Evolutionary conservation across 2,797 vertebrate species (phyloP).

Genomic region (Pelodytes ibericus): DNA sequence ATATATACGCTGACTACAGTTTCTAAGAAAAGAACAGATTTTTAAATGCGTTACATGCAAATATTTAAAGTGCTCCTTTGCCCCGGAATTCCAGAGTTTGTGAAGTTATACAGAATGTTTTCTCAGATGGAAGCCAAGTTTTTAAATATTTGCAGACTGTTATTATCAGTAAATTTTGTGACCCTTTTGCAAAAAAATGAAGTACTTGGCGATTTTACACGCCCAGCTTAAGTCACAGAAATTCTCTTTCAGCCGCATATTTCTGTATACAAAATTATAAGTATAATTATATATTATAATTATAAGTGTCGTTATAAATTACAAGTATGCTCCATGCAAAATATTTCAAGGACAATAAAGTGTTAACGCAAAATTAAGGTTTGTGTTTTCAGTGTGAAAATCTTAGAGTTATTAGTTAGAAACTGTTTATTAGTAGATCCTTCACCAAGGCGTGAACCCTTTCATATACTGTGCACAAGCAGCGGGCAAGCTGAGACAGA

Average conservation of each 20-base stretch:
- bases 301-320: no score
- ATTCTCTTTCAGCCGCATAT: background rate
- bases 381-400: no score
- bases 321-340: no score
- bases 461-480: no score
- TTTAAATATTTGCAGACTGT: constrained; percentile 68
- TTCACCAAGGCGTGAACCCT: no score
- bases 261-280: background rate
- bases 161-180: constrained; percentile 70
- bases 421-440: no score
- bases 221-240: background rate
- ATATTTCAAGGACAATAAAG: no score
- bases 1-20: constrained; percentile 18
- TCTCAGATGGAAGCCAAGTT: constrained; percentile 49
- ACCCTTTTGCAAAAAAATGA: constrained; percentile 60
- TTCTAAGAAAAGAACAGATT: constrained; percentile 20
- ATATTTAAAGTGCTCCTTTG: constrained; percentile 36
- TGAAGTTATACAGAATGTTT: constrained; percentile 44
- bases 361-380: no score
- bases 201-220: constrained; percentile 13
- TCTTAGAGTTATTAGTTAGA: no score
- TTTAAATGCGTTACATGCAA: constrained; percentile 34
- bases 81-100: constrained; percentile 30
- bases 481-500: no score
- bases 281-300: no score